Conservation (phyloP, 2,797 vertebrate genomes). For the Chaetophractus vellerosus region DNA sequence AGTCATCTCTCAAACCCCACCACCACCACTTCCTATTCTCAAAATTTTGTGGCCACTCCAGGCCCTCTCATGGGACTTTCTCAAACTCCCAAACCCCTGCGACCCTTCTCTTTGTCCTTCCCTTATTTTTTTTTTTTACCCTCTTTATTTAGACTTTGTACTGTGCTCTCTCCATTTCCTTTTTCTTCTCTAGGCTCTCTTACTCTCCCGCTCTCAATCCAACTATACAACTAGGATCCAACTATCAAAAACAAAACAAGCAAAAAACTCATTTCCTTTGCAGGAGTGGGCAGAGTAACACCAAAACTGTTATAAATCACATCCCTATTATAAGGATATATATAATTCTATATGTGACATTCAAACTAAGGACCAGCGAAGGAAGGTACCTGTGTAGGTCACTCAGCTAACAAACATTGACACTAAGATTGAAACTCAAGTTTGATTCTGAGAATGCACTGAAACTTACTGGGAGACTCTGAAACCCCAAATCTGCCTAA, state of each 20-base stretch:
- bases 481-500: slow-evolving; percentile 26
- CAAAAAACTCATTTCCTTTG: neutral
- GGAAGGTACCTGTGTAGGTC: neutral
- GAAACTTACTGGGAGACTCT: neutral
- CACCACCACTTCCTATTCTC: neutral
- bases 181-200: neutral
- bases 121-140: neutral
- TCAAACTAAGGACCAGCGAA: slow-evolving; percentile 17
- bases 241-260: slow-evolving; percentile 3
- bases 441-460: neutral
- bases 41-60: neutral
- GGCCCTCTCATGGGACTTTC: neutral
- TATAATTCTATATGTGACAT: neutral
- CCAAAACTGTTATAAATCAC: neutral
- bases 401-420: neutral
- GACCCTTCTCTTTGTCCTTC: neutral
- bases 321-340: neutral
- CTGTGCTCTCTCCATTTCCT: neutral
- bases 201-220: neutral
- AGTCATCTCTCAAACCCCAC: neutral
- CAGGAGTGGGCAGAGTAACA: neutral
- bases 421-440: neutral
- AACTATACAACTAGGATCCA: neutral
- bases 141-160: neutral
- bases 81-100: neutral